Evolutionary conservation across 1,140 invertebrate species (phyloP).

Genomic region (Drosophila ficusphila): DNA sequence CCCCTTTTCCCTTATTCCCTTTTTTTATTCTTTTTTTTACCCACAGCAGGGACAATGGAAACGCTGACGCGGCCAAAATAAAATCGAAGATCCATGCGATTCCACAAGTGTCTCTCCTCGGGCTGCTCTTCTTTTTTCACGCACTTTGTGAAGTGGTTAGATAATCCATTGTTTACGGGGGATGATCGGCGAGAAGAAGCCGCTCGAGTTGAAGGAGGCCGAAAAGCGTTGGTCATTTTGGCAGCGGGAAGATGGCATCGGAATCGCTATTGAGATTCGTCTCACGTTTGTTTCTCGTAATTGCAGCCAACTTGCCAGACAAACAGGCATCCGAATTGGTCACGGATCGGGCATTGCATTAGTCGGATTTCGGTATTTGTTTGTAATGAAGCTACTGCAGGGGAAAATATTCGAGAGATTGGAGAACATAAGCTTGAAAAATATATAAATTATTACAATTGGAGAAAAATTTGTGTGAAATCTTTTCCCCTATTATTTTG

Average conservation of each 20-base stretch:
- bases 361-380: background rate
- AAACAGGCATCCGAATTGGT: slow-evolving; percentile 47
- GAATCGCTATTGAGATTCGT: slow-evolving; percentile 54
- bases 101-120: slow-evolving; percentile 52
- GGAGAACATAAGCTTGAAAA: too few relatives aligned
- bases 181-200: slow-evolving; percentile 27
- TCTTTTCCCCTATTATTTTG: background rate
- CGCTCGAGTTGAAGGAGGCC: slow-evolving; percentile 19
- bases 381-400: slow-evolving; percentile 28
- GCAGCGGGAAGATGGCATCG: slow-evolving; percentile 19
- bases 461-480: background rate
- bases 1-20: background rate
- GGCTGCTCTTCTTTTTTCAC: slow-evolving; percentile 62
- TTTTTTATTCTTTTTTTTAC: slow-evolving; percentile 11
- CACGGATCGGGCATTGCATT: slow-evolving; percentile 17
- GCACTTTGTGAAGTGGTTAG: slow-evolving; percentile 77
- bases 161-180: slow-evolving; percentile 80
- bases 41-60: slow-evolving; percentile 48
- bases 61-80: slow-evolving; percentile 44
- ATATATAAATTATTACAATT: background rate
- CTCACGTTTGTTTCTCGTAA: slow-evolving; percentile 48
- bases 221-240: slow-evolving; percentile 75
- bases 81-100: slow-evolving; percentile 47
- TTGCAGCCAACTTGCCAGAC: slow-evolving; percentile 60
- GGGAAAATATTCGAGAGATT: background rate